Conservation (phyloP, 2,888 invertebrate species). For the Polia nebulosa region DNA sequence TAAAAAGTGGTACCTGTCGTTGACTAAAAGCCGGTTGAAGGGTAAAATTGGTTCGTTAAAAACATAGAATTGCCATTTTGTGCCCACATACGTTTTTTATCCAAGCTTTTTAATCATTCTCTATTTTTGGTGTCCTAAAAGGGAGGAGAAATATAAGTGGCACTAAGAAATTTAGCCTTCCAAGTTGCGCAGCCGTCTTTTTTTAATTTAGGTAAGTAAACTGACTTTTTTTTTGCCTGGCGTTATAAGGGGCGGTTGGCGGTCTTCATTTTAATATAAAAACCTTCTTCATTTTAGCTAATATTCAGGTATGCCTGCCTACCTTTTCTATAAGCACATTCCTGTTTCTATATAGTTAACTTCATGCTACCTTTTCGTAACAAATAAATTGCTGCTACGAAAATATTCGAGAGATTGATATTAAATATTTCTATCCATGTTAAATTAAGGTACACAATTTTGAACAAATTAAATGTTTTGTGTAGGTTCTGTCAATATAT, state of each 20-base stretch:
- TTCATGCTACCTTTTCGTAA: not conserved
- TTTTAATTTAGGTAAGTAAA: slow-evolving; percentile 58
- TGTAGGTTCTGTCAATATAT: not conserved
- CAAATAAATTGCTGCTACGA: slow-evolving; percentile 10
- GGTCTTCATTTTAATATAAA: slow-evolving; percentile 54
- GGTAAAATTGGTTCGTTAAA: not conserved
- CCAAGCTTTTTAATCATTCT: slow-evolving; percentile 1
- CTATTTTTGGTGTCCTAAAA: slow-evolving; percentile 17
- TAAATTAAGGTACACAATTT: not conserved
- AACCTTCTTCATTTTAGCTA: slow-evolving; percentile 37
- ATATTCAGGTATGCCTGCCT: slow-evolving; percentile 22
- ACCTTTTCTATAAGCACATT: slow-evolving; percentile 17
- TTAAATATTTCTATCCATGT: slow-evolving; percentile 1
- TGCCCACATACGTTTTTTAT: not conserved
- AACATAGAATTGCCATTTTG: not conserved
- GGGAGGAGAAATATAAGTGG: slow-evolving; percentile 5
- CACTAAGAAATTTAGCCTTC: slow-evolving; percentile 15
- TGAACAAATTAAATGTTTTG: slow-evolving; percentile 3
- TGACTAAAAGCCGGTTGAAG: too few species aligned
- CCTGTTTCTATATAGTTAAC: not conserved
- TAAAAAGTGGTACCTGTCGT: too few species aligned
- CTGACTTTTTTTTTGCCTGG: slow-evolving; percentile 29
- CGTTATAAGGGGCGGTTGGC: slow-evolving; percentile 18
- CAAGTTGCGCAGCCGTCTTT: slow-evolving; percentile 10
- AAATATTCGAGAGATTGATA: slow-evolving; percentile 1